phyloP scores from a whole-genome alignment of 2,797 vertebrate genomes.

The Smutsia temminckii region DNA sequence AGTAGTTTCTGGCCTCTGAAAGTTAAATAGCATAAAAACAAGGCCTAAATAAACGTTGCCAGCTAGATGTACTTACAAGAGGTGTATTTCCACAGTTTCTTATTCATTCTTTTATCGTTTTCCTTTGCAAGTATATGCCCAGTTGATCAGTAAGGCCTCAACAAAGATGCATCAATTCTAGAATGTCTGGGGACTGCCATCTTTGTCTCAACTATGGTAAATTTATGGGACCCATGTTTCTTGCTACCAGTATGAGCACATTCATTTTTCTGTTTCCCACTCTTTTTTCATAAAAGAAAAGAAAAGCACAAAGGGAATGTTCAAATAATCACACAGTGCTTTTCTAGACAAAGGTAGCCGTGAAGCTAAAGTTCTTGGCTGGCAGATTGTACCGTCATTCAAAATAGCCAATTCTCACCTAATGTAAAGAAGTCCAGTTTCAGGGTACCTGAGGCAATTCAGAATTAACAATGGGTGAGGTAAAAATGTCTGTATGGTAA shows the following conservation, averaged over 20 bases:
- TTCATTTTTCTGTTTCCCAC: conserved; percentile 46
- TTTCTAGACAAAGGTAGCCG: conserved; percentile 57
- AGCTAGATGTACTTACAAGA: background rate
- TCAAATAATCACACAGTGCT: background rate
- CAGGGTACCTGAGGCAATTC: background rate
- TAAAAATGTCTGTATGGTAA: background rate
- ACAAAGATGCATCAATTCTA: conserved; percentile 54
- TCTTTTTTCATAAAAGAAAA: conserved; percentile 67
- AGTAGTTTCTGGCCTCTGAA: background rate
- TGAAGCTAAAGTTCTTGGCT: background rate
- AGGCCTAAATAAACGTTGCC: background rate
- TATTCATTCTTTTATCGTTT: background rate
- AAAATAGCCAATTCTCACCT: background rate
- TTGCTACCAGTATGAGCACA: background rate
- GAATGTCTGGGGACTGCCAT: conserved; percentile 32
- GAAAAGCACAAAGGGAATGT: conserved; percentile 47
- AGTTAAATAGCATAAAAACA: background rate
- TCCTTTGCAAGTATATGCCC: background rate
- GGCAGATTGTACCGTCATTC: background rate
- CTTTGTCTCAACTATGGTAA: conserved; percentile 51
- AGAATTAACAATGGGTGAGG: background rate
- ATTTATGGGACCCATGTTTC: conserved; percentile 35
- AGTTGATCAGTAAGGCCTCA: background rate
- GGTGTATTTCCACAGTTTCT: background rate
- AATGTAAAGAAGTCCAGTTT: background rate